Evolutionary conservation across 2,113 vertebrate species (phyloP), one percentile per base, ranked within the genome.

Genomic region (Syngnathus scovelli): DNA sequence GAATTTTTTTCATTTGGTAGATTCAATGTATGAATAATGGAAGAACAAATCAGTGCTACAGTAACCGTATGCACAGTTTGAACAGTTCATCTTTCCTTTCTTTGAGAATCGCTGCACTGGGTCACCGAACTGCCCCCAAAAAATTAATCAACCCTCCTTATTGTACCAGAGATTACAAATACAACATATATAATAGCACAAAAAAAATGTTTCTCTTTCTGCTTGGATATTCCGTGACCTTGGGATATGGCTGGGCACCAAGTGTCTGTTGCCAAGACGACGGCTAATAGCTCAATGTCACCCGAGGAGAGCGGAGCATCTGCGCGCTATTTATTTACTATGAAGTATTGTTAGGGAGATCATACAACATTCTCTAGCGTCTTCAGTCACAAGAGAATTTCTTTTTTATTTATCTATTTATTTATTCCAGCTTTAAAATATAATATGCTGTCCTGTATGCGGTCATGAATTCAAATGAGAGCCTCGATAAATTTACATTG

Each of bases 381-480:
- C 48, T 66, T 69, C 11, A 63, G 55, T 64, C 46, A 72, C 19
- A 64, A 36, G 49, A 74, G 54, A 43, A 74, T 55, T 55, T 23
- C 6, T 55, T 7, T 36, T 60, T 60, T 73, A 68, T 68, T 44
- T 18, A 63, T 71, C 46, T 64, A 65, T 60, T 60, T 73, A 68
- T 68, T 44, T 18, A 63, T 71, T 51, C 61, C 63, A 33, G 27
- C 27, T 33, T 66, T 67, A 27, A 13, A 61, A 70, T 62, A 79
- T 82, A 66, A 78, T 76, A 80, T 75, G 67, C 66, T 79, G 63
- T 67, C 76, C 69, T 77, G 67, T 75, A 55, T 56, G 61, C 23
- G n/a, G 66, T 38, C 70, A 71, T 78, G 76, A 81, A 74, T 78
- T 68, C 38, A 41, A 79, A 82, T 77, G 61, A 75, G 70, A 76